Base-by-base conservation (phyloP, 2,888 invertebrate species). In the Saturnia japonica region DNA sequence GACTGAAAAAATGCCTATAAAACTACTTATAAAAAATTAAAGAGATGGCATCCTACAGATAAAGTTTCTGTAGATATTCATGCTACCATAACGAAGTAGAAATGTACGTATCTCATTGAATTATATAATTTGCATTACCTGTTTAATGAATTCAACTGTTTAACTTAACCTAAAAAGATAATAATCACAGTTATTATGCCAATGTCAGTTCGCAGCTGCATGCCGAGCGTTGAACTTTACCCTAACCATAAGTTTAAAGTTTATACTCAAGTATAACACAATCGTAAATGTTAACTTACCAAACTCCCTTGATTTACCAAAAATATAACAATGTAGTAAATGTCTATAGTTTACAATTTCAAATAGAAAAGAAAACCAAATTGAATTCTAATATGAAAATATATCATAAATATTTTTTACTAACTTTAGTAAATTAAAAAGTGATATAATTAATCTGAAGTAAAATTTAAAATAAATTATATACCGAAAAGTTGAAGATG, bases 91-190 rank as follows among this genome's bases (percentile, higher is more conserved):
- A 60, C 28, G 16, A 60, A 28, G 14, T 60, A 60, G 57, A 60
- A 60, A 60, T 60, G 28, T 14, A 60, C 6, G 57, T 40, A 64
- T 40, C n/a, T 40, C n/a, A 34, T 64, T 40, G 40, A 64, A 64
- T 40, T 40, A 34, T 34, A 34, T 54, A 67, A 67, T 28, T 47
- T 64, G 42, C 70, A 67, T 67, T 64, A 64, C 64, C 64, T n/a
- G 40, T 68, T 57, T 70, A 71, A 64, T 68, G 42, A 64, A 71
- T 71, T 71, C 68, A 60, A 68, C 34, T 34, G 47, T 22, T 34
- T 66, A 68, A 66, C 57, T 69, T 71, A 71, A 71, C 71, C 71
- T 66, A 69, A 69, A 71, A 71, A 71, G 69, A 70, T 69, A 57
- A 22, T 72, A 67, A 69, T 72, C 69, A 67, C 69, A 71, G 40